Base-by-base conservation (phyloP, 2,113 vertebrate genomes). In the Gallinago jamesoni region DNA sequence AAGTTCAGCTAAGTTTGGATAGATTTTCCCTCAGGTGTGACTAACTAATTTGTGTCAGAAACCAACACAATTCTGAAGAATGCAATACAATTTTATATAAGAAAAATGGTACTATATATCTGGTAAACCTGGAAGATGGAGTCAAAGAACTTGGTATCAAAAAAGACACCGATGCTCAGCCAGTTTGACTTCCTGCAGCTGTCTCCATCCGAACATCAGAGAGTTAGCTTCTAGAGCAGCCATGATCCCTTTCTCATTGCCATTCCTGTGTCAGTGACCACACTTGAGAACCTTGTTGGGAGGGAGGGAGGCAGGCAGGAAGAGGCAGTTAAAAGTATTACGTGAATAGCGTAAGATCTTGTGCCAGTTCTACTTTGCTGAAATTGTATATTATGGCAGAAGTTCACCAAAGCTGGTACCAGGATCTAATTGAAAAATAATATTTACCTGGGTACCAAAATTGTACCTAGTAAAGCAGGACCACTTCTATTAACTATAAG, bases 261-360 rank as follows among this genome's bases (percentile, higher is more conserved):
- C 3, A 1, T 14, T 3, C 2, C n/a, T 48, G 3, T 23, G 18
- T 43, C 27, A 56, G 9, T 59, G 27, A 48, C 10, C 4, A 16
- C 21, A 63, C 16, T n/a, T 35, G 18, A 84, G 21, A 87, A 82
- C 5, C 1, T 76, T 2, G 1, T 11, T 52, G 13, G 12, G 2
- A 79, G 24, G 14, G 31, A 57, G 20, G 37, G 10, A 53, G 52
- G 52, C 6, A 83, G 48, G 16, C 37, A 12, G n/a, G 24, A 76
- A 80, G 7, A 73, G 19, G 45, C 0, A 2, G 39, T 9, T 28
- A 22, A 91, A 70, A 68, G 6, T 56, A 37, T 56, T 93, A 83
- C 31, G 73, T 10, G 22, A 84, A 70, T 41, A 85, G 19, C 6
- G 5, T 64, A 91, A 85, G 6, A 19, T 33, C 41, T 55, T 50